Percentiles rank a stretch among this genome's conserved stretches.
These are phyloP conservation scores for Drosophila tani DNA, from an alignment of 1,140 invertebrate species.

Conservation along the genomic window DNA sequence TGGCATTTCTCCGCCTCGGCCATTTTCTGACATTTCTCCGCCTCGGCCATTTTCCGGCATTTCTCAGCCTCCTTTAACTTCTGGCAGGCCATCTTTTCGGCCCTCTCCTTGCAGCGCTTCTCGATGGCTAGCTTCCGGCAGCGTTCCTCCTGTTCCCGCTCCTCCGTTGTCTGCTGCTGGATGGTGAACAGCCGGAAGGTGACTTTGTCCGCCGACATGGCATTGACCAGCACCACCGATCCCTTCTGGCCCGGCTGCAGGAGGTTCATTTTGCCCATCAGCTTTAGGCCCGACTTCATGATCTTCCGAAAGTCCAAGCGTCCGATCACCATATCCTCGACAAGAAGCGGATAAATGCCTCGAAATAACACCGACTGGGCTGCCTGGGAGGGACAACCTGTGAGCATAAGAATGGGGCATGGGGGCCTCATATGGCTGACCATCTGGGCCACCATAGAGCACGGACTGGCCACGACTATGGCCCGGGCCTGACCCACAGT, in stretches of 20 bases:
- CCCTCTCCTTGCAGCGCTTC: constrained; percentile 18
- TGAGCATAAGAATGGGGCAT: constrained; percentile 58
- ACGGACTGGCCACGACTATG: constrained; percentile 56
- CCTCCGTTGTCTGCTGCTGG: constrained; percentile 15
- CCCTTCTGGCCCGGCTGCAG: constrained; percentile 18
- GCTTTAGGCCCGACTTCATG: constrained; percentile 31
- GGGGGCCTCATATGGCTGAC: constrained; percentile 56
- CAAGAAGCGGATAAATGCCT: constrained; percentile 51
- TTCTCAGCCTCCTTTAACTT: constrained; percentile 6
- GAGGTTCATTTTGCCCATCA: constrained; percentile 38
- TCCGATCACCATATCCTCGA: constrained; percentile 48
- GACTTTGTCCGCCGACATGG: constrained; percentile 48
- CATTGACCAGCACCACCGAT: constrained; percentile 54
- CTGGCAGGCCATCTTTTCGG: constrained; percentile 2
- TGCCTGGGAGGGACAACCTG: constrained; percentile 25
- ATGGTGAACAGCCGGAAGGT: constrained; percentile 43
- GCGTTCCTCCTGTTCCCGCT: constrained; percentile 7
- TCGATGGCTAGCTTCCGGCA: not conserved
- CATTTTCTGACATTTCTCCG: constrained; percentile 3
- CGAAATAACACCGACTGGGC: constrained; percentile 46
- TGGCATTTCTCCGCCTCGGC: not conserved
- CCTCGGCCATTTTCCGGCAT: not conserved
- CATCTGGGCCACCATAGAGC: constrained; percentile 39
- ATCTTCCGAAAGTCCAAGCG: constrained; percentile 38
- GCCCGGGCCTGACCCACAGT: constrained; percentile 37